Percentiles rank a stretch among this genome's conserved stretches.
Evolutionary conservation across 2,888 invertebrate species (phyloP).

Genomic region (Pogonocherus hispidulus): DNA sequence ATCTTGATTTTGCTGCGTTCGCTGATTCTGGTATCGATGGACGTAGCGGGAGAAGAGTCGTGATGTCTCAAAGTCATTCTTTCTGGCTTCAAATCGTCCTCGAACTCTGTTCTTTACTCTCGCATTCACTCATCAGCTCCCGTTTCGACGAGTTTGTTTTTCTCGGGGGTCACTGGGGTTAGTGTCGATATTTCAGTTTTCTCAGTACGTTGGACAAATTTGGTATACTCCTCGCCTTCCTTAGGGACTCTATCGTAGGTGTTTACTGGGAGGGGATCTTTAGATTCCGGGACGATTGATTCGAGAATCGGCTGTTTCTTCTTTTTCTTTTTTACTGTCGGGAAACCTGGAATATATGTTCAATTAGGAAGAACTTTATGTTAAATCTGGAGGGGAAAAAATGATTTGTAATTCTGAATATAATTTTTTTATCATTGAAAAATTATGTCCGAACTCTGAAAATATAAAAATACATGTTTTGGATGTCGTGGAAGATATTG

Average conservation of each 20-base stretch:
- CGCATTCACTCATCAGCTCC: conserved; percentile 75
- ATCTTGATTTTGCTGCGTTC: conserved; percentile 46
- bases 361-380: too few species aligned
- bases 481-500: too few species aligned
- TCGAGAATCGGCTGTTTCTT: conserved; percentile 64
- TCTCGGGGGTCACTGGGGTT: too few species aligned
- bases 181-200: too few species aligned
- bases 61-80: conserved; percentile 46
- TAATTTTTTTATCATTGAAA: too few species aligned
- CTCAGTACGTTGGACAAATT: conserved; percentile 77
- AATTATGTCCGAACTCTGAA: too few species aligned
- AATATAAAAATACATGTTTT: too few species aligned
- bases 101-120: conserved; percentile 72
- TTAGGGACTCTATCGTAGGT: conserved; percentile 79
- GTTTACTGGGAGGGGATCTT: conserved; percentile 41
- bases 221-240: conserved; percentile 77
- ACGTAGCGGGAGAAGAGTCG: conserved; percentile 54
- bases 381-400: too few species aligned
- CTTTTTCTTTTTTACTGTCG: conserved; percentile 88
- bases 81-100: conserved; percentile 69
- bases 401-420: too few species aligned
- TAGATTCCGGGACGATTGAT: conserved; percentile 34
- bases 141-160: conserved; percentile 71
- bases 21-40: conserved; percentile 55
- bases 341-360: conserved; percentile 87